Evolutionary conservation across 2,797 vertebrate species (phyloP).

Genomic region (Microhierax caerulescens): DNA sequence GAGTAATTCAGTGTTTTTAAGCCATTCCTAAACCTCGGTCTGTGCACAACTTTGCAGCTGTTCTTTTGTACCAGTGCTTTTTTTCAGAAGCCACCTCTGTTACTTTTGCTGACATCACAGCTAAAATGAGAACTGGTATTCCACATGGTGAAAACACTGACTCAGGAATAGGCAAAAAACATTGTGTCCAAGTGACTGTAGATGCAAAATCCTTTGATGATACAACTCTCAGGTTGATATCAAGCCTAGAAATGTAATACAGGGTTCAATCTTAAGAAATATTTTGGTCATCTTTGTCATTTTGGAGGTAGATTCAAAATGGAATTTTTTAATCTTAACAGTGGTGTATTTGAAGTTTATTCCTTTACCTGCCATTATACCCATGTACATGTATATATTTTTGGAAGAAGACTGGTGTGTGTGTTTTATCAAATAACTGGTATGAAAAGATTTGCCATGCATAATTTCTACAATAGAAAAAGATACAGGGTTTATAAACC

Average conservation of each 20-base stretch:
- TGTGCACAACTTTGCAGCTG: neutral
- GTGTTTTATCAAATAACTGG: neutral
- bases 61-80: neutral
- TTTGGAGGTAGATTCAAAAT: neutral
- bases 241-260: neutral
- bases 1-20: neutral
- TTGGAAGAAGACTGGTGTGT: neutral
- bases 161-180: neutral
- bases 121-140: neutral
- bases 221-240: neutral
- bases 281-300: neutral
- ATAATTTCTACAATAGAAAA: neutral
- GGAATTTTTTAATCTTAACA: neutral
- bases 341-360: neutral
- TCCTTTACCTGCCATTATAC: neutral
- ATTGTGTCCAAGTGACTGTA: neutral
- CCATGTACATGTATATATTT: neutral
- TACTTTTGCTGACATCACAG: neutral
- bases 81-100: neutral
- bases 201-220: neutral
- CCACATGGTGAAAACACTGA: neutral
- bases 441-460: neutral
- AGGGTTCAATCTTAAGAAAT: neutral
- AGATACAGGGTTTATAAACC: neutral
- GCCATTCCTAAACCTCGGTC: neutral